Conservation (phyloP, 2,888 invertebrate genomes). For the Leptarthrus brevirostris region DNA sequence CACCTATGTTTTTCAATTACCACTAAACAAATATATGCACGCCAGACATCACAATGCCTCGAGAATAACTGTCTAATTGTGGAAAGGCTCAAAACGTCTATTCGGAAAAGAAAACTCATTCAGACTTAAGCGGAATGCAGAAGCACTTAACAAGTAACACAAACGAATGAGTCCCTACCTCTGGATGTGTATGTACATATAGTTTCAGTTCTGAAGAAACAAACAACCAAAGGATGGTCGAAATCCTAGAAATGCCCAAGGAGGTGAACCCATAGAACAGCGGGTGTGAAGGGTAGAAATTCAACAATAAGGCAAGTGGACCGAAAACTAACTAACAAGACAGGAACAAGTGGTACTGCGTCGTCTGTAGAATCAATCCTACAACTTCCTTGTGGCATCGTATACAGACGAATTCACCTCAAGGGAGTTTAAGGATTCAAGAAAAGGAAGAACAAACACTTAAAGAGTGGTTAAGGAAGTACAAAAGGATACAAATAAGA, state of each 20-base stretch:
- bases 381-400: constrained; percentile 55
- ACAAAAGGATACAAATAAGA: constrained; percentile 51
- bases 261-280: background rate
- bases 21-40: background rate
- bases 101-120: constrained; percentile 12
- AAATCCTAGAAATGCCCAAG: constrained; percentile 30
- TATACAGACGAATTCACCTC: constrained; percentile 49
- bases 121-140: constrained; percentile 30
- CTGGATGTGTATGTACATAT: constrained; percentile 2
- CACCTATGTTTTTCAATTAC: too few species aligned
- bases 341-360: constrained; percentile 57
- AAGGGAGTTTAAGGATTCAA: constrained; percentile 53
- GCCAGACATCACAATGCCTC: background rate
- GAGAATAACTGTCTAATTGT: constrained; percentile 17
- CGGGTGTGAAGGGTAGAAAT: background rate
- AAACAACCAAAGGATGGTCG: constrained; percentile 24
- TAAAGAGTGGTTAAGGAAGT: constrained; percentile 56
- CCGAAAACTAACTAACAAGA: constrained; percentile 59
- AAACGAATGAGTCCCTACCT: constrained; percentile 25
- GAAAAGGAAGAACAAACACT: constrained; percentile 57
- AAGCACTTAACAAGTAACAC: constrained; percentile 41
- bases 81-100: background rate
- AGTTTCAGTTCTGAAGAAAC: background rate
- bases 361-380: constrained; percentile 57
- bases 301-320: constrained; percentile 57